A percentile compares a stretch with the other conserved stretches of the same genome.
These are phyloP conservation scores for Masnerella sp. DNA, from an alignment of 2,888 invertebrate species.

Conservation along the genomic window DNA sequence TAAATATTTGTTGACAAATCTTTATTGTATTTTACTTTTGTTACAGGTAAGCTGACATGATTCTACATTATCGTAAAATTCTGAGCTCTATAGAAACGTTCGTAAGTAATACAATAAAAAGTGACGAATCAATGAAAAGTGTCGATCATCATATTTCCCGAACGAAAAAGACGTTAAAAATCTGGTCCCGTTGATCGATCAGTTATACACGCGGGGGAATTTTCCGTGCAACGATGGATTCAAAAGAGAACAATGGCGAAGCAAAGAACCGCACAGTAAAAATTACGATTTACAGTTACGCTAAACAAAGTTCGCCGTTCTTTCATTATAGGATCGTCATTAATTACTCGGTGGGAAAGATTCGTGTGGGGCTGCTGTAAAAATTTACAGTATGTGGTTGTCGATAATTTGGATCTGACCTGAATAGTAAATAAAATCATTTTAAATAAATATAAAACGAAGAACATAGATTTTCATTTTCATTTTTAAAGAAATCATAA, in stretches of 20 bases:
- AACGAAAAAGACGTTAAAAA: constrained; percentile 30
- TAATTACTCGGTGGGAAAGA: constrained; percentile 34
- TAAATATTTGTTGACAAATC: too few species aligned
- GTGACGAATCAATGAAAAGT: constrained; percentile 31
- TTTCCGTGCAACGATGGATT: constrained; percentile 32
- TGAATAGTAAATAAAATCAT: too few species aligned
- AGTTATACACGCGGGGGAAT: constrained; percentile 21
- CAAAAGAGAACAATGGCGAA: constrained; percentile 39
- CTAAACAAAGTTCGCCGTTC: constrained; percentile 36
- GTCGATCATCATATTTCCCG: constrained; percentile 36
- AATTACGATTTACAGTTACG: constrained; percentile 40
- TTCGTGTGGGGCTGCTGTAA: constrained; percentile 9
- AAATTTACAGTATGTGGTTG: too few species aligned
- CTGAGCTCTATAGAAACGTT: neutral
- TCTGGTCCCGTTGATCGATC: constrained; percentile 44
- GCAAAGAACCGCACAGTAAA: constrained; percentile 13
- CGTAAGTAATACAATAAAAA: constrained; percentile 22
- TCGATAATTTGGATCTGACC: too few species aligned
- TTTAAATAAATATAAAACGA: too few species aligned
- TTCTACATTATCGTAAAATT: too few species aligned
- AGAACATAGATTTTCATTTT: too few species aligned
- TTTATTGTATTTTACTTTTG: constrained; percentile 8
- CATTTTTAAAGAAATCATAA: too few species aligned
- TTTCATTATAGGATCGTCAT: constrained; percentile 33
- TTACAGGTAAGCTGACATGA: constrained; percentile 31